Evolutionary conservation across 2,113 vertebrate species (phyloP).

Genomic region (Canis aureus): DNA sequence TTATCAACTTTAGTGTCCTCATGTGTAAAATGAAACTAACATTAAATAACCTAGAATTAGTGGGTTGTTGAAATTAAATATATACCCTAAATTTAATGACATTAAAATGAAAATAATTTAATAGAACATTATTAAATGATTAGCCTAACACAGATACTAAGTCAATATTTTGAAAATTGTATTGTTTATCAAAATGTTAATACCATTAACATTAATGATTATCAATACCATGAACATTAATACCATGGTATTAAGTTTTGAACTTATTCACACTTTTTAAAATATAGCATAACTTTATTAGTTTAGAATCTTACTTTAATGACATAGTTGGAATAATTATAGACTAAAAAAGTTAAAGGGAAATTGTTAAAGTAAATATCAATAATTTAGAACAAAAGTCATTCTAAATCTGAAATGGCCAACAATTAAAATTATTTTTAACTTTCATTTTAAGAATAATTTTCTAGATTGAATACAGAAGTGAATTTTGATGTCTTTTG

Average conservation of each 20-base stretch:
- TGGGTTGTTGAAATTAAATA: not conserved
- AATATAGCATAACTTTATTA: not conserved
- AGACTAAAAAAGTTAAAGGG: not conserved
- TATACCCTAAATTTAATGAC: not conserved
- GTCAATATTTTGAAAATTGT: not conserved
- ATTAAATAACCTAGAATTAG: not conserved
- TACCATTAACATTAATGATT: not conserved
- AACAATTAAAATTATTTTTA: conserved; percentile 33
- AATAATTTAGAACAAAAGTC: not conserved
- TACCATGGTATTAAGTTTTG: not conserved
- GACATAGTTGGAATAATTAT: not conserved
- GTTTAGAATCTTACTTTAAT: conserved; percentile 12
- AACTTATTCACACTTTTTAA: not conserved
- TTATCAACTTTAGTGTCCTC: not conserved
- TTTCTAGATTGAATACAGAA: not conserved
- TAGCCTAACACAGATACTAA: not conserved
- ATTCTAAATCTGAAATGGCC: not conserved
- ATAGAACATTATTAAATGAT: not conserved
- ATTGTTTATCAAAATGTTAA: conserved; percentile 13
- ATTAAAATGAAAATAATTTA: not conserved
- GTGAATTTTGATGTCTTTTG: not conserved
- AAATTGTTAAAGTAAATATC: not conserved
- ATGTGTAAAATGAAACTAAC: not conserved
- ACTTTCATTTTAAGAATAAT: not conserved
- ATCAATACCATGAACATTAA: not conserved